A percentile compares a stretch with the other conserved stretches of the same genome.
Evolutionary conservation across 2,113 vertebrate species (phyloP).

Genomic region (Trogon surrucura): DNA sequence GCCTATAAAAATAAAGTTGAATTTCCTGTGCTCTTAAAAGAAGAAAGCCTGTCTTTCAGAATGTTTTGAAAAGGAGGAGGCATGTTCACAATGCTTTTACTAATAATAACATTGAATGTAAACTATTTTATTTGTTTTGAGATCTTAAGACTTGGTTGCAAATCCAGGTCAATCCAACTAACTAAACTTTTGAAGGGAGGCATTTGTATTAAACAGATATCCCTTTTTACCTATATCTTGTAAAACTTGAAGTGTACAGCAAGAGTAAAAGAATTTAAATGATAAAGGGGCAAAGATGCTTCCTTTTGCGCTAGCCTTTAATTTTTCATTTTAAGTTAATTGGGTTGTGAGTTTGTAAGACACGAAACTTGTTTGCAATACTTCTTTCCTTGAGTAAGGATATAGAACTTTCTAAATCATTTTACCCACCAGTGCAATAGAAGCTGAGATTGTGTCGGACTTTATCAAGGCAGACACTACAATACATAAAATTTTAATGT

Average conservation of each 20-base stretch:
- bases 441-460: not conserved
- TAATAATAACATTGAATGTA: not conserved
- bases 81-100: not conserved
- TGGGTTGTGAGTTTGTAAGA: not conserved
- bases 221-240: not conserved
- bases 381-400: not conserved
- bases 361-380: not conserved
- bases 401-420: not conserved
- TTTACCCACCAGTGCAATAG: not conserved
- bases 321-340: not conserved
- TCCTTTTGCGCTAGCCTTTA: not conserved
- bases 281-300: not conserved
- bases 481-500: not conserved
- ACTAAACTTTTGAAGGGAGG: not conserved
- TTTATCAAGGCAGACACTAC: not conserved
- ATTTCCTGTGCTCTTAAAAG: not conserved
- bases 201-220: not conserved
- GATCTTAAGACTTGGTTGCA: not conserved
- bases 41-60: not conserved
- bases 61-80: slow-evolving; percentile 27
- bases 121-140: not conserved
- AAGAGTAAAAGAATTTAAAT: not conserved
- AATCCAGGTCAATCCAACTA: not conserved
- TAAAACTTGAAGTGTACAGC: not conserved
- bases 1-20: not conserved